Evolutionary conservation across 2,113 vertebrate species (phyloP).

Genomic region (Bubo scandiacus): DNA sequence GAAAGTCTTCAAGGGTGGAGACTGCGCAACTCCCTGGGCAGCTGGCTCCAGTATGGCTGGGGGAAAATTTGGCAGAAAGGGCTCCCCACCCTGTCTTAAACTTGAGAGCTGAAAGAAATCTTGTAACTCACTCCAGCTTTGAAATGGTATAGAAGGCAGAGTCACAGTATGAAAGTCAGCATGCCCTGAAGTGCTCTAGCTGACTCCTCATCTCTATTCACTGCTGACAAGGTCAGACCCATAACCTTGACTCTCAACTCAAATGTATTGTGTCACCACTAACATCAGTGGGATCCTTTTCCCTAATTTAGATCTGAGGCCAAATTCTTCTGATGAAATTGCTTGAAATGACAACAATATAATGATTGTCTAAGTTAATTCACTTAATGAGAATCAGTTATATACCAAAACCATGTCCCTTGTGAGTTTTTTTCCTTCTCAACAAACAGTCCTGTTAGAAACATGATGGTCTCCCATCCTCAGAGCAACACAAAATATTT

Average conservation of each 20-base stretch:
- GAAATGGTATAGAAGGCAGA: neutral
- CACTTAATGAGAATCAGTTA: neutral
- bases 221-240: neutral
- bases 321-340: neutral
- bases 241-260: neutral
- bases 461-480: neutral
- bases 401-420: neutral
- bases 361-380: neutral
- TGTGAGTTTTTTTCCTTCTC: neutral
- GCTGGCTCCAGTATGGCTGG: accelerated
- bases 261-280: neutral
- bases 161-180: neutral
- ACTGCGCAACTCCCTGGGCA: neutral
- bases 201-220: neutral
- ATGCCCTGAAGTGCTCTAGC: neutral
- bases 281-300: neutral
- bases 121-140: neutral
- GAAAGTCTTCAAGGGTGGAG: neutral
- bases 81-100: neutral
- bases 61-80: neutral
- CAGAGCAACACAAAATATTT: neutral
- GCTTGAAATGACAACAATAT: neutral
- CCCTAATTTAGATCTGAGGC: neutral
- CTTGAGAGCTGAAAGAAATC: neutral
- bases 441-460: neutral